Base-by-base conservation (phyloP, 2,797 vertebrate species). In the Lutjanus campechanus region DNA sequence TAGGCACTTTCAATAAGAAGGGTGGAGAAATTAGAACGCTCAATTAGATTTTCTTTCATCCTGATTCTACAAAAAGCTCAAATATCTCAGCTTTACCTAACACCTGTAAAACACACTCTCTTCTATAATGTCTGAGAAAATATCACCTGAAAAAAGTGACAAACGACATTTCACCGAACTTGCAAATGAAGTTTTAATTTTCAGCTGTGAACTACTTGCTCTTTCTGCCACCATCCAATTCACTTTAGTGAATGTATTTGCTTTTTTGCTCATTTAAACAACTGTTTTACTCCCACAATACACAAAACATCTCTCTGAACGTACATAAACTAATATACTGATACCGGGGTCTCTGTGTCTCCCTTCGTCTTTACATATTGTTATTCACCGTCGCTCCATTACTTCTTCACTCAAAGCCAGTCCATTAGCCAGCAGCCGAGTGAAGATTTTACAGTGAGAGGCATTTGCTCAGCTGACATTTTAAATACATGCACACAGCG, bases 381-480 rank as follows among this genome's bases (percentile, higher is more conserved):
- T 61, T 74, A 72, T 58, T 73, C 68, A 40, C 64, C 56, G 59
- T 69, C 70, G 53, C 73, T 51, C 12, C 29, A 46, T 70, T 62
- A 36, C 60, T 71, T 73, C 46, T n/a, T 12, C 58, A 58, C 40
- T 70, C 29, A 49, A 47, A 61, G 49, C n/a, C 51, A 53, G 72
- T 64, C 66, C 60, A 74, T 80, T 59, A 83, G 47, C 53, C 51
- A 1, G 51, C 76, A 36, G 63, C 16, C 2, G 58, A 72, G 58
- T 49, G 61, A 75, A 60, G 56, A 67, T 69, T 60, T 77, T 67
- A 43, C 20, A 64, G 54, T 50, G 50, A 46, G 11, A 74, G 43
- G n/a, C 41, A 55, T 73, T 69, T 65, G 63, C 60, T 78, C 60
- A 17, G 41, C 70, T 81, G 49, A 81, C 66, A 80, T 73, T 77